Conservation (phyloP, 53 echinoderm and acorn worm species). For the Pentamera pediparva region DNA sequence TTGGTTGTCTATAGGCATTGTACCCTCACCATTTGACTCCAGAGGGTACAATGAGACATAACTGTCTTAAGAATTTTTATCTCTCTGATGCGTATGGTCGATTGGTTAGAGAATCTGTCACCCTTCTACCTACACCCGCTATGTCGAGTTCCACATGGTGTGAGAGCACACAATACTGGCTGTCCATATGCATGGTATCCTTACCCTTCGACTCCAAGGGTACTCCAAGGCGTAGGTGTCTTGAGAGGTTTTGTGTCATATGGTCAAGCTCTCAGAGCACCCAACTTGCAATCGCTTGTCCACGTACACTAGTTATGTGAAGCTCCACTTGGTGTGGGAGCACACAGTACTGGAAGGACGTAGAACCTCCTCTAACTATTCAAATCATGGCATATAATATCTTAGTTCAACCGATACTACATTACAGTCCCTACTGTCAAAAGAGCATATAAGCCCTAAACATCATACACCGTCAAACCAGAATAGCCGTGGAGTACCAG, state of each 20-base stretch:
- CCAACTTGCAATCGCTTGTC: conserved; percentile 77
- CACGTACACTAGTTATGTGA: conserved; percentile 77
- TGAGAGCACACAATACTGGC: conserved; percentile 87
- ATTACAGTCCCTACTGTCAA: too few species aligned
- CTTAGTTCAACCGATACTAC: too few species aligned
- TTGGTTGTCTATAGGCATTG: conserved; percentile 55
- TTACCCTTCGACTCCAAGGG: conserved; percentile 52
- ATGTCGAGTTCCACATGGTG: conserved; percentile 71
- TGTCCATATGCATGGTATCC: conserved; percentile 45
- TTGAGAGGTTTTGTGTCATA: not conserved
- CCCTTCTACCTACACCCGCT: conserved; percentile 73
- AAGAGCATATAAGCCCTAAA: too few species aligned
- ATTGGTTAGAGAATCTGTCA: too few species aligned
- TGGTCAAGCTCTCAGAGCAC: too few species aligned
- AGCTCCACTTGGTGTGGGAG: conserved; percentile 80
- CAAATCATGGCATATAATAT: too few species aligned
- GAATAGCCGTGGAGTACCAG: too few species aligned
- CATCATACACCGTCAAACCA: too few species aligned
- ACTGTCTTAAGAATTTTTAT: not conserved
- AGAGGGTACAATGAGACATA: conserved; percentile 71
- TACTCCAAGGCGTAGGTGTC: conserved; percentile 73
- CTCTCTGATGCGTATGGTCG: too few species aligned
- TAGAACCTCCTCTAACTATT: conserved; percentile 63
- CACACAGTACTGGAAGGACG: conserved; percentile 66
- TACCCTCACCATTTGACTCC: conserved; percentile 49